Base-by-base conservation (phyloP, 1,140 invertebrate species). In the Euglossa dilemma region DNA sequence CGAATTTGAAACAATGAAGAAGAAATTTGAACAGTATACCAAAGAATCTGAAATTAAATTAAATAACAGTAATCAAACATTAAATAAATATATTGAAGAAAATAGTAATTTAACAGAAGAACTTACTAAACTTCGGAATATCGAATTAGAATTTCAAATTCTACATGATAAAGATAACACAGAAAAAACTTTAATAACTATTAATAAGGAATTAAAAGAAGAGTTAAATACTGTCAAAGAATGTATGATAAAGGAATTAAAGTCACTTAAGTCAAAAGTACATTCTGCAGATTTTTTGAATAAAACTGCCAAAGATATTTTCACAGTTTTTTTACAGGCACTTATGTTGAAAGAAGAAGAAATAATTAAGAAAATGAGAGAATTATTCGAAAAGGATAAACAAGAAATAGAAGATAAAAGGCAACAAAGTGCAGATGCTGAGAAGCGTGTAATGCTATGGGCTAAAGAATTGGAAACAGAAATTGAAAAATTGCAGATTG, bases 341-440 rank as follows among this genome's bases (percentile, higher is more conserved):
- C 75, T 94, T 3, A 80, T 94, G 69, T 64, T 80, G 7, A 94
- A 93, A 54, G 92, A 94, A 74, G 54, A 87, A 9, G 92, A 94
- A 78, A 76, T 94, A 11, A 74, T 93, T 0, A 87, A 91, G 25
- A 66, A 61, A 6, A 61, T 94, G 20, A 86, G 87, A 14, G 74
- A 90, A 61, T 50, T 80, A 20, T 88, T 76, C 5, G 66, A 90
- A 18, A 73, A 71, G 9, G 81, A 86, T 36, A 91, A 85, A 69
- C 52, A 89, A 54, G 90, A 90, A 28, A 72, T 94, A 1, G 82
- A 85, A 9, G 92, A 93, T 0, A 78, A 91, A 43, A 92, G 86
- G 25, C 84, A 85, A 7, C 89, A 93, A 66, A 87, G 87, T 28
- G 75, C 74, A 11, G 92, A 93, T 47, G 66, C 72, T 0, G 91